Evolutionary conservation across 2,888 invertebrate genomes (phyloP), one percentile per base, ranked within the genome.

Genomic region (Drosophila borborema): DNA sequence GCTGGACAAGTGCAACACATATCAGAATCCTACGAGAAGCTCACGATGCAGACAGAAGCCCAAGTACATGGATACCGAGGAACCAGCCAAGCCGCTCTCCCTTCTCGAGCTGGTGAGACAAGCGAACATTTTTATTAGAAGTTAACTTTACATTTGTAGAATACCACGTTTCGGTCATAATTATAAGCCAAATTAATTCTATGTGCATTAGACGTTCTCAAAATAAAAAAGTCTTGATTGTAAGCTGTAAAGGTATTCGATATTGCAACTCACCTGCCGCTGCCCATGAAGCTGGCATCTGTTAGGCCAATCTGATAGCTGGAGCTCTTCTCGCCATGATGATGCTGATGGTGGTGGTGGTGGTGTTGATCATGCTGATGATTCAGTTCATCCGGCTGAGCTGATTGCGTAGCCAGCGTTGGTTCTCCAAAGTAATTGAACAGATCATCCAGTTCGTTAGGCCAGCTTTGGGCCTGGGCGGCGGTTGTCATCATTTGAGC

Each of bases 261-360:
- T 40, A 18, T 28, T 20, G 12, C n/a, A 12, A 69, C 89, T 91
- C 68, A 92, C 92, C 90, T 91, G 68, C 83, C 87, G 58, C 82
- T 91, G 64, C 90, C 92, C 70, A 91, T 82, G 16, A 89, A 85
- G 48, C 90, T 92, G 31, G 91, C 86, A 55, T 91, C 91, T 10
- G 88, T 66, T 7, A 66, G 71, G 16, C 91, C 91, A 60, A 92
- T 91, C 58, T 91, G 91, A 74, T 90, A 92, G 63, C 92, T 90
- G 36, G 90, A 80, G 68, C 76, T 91, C 66, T 90, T 91, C 55
- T 92, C 92, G 31, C 81, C 81, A 41, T 86, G 89, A 54, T 84
- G 88, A n/a, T 81, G 76, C n/a, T 69, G 69, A 18, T 38, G 88
- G 16, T 81, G 76, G n/a, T 69, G 69, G 14, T 40, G 72, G 18